phyloP scores from a whole-genome alignment of 2,797 vertebrate genomes.

The Pseudomugil tenellus region DNA sequence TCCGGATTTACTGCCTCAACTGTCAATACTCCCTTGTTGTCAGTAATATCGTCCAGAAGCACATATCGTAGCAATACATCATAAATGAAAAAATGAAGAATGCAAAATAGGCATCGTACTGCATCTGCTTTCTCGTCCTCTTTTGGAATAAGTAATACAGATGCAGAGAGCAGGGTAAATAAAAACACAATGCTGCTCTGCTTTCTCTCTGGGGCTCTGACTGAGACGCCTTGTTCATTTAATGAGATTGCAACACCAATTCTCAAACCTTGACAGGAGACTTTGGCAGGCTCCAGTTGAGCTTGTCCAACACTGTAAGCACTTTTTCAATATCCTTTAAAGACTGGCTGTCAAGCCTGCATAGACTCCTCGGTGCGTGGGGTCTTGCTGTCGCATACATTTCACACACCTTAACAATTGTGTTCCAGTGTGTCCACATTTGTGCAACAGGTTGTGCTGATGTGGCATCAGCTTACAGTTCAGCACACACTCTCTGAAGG shows the following conservation, averaged over 20 bases:
- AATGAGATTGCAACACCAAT: conserved; percentile 69
- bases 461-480: conserved; percentile 14
- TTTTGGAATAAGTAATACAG: conserved; percentile 13
- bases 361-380: conserved; percentile 24
- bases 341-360: conserved; percentile 37
- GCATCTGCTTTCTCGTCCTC: conserved; percentile 11
- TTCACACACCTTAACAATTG: conserved; percentile 48
- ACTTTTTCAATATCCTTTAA: conserved; percentile 55
- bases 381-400: conserved; percentile 57
- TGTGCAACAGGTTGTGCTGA: conserved; percentile 46
- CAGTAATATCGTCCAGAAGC: too few relatives aligned
- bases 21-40: background rate
- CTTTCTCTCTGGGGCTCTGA: conserved; percentile 37
- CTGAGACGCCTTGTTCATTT: conserved; percentile 59
- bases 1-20: background rate
- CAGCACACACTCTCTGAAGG: too few relatives aligned
- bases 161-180: conserved; percentile 20
- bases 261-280: conserved; percentile 64
- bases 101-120: conserved; percentile 10
- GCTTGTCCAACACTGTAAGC: conserved; percentile 61
- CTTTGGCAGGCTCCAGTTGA: conserved; percentile 58
- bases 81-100: conserved; percentile 6
- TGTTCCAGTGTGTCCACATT: conserved; percentile 18
- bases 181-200: conserved; percentile 39
- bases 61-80: too few relatives aligned